Percentiles rank a stretch among this genome's conserved stretches.
Conservation (phyloP, 2,797 vertebrate genomes). For the Rhabdophis nuchalis region DNA sequence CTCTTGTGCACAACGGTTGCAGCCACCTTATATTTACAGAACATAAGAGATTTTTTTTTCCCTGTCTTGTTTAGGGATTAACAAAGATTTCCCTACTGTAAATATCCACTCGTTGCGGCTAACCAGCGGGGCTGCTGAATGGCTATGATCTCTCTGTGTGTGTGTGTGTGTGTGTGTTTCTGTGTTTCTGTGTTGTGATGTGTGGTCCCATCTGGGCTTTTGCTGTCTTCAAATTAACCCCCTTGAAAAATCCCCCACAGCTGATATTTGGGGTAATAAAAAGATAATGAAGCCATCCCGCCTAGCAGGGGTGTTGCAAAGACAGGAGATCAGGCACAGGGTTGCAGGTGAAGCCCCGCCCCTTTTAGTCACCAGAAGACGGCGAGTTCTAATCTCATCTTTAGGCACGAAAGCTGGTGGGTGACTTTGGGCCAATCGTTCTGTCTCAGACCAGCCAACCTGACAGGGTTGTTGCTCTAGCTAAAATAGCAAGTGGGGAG, state of each 20-base stretch:
- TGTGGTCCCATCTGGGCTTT: background rate
- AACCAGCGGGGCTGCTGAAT: background rate
- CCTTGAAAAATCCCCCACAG: background rate
- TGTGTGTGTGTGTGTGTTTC: background rate
- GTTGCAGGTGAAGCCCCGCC: background rate
- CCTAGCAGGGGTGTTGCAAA: background rate
- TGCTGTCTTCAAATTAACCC: background rate
- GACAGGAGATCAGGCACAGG: background rate
- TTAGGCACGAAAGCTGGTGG: background rate
- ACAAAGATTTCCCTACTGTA: background rate
- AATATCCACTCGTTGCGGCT: conserved; percentile 10
- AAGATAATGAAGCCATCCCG: background rate
- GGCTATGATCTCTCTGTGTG: background rate
- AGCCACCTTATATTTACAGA: background rate
- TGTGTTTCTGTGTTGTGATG: background rate
- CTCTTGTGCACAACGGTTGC: background rate
- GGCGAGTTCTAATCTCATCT: background rate
- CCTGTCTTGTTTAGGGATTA: conserved; percentile 2
- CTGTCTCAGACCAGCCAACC: background rate
- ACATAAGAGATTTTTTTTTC: background rate
- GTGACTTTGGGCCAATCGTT: background rate
- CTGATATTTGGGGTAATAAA: background rate
- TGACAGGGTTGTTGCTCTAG: background rate
- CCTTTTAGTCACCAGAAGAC: background rate
- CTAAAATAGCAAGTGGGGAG: background rate